phyloP scores from a whole-genome alignment of 2,888 invertebrate genomes.

The Rotaria macrura region DNA sequence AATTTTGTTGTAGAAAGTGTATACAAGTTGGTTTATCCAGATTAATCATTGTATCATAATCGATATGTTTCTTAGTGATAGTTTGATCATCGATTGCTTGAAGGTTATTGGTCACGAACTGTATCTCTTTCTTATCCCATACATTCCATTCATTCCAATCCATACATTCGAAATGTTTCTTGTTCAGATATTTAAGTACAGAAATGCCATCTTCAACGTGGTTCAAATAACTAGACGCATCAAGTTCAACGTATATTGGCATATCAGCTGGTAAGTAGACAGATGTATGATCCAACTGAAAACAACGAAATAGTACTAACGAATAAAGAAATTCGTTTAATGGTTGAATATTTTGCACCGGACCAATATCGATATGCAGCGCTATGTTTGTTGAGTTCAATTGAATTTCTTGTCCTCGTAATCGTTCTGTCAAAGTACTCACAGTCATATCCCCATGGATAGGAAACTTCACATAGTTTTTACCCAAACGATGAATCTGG shows the following conservation, averaged over 20 bases:
- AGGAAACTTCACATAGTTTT: not conserved
- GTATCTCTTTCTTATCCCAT: not conserved
- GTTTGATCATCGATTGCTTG: not conserved
- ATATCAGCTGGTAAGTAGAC: not conserved
- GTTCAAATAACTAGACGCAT: not conserved
- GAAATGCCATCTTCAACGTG: not conserved
- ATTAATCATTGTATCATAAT: not conserved
- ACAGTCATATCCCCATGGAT: not conserved
- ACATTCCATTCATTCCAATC: not conserved
- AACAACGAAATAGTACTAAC: not conserved
- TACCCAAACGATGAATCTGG: not conserved
- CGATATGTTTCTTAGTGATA: not conserved
- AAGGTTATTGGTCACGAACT: not conserved
- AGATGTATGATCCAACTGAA: not conserved
- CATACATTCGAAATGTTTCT: not conserved
- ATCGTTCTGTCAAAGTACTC: not conserved
- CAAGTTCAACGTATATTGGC: conserved; percentile 4
- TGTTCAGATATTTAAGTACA: not conserved
- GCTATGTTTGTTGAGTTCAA: not conserved
- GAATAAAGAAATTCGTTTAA: not conserved
- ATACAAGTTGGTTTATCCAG: not conserved
- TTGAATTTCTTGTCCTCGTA: not conserved
- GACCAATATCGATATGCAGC: not conserved
- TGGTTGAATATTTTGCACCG: not conserved
- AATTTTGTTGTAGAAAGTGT: not conserved